Evolutionary conservation across 2,797 vertebrate genomes (phyloP).

Genomic region (Sphaeramia orbicularis): DNA sequence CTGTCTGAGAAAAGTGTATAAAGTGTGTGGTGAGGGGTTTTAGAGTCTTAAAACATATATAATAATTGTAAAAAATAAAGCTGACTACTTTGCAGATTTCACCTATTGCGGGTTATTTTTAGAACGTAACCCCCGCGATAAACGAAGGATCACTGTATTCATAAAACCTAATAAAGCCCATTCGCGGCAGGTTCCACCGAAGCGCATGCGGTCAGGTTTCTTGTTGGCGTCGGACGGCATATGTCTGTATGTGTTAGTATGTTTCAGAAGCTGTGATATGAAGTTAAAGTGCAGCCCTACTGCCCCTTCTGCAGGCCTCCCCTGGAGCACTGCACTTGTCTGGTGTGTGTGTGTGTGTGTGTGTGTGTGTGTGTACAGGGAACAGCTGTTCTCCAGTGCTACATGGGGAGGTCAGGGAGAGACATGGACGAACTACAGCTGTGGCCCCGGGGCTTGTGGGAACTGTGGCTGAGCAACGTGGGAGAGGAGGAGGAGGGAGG

Average conservation of each 20-base stretch:
- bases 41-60: too few relatives aligned
- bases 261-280: conserved; percentile 47
- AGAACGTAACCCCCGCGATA: too few relatives aligned
- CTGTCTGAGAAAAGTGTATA: too few relatives aligned
- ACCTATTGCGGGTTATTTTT: too few relatives aligned
- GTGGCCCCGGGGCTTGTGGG: conserved; percentile 78
- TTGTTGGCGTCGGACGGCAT: conserved; percentile 49
- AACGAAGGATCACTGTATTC: too few relatives aligned
- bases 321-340: conserved; percentile 61
- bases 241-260: conserved; percentile 32
- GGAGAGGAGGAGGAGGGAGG: conserved; percentile 50
- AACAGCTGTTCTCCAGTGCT: conserved; percentile 79
- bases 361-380: conserved; percentile 31
- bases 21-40: too few relatives aligned
- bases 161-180: neutral
- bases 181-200: too few relatives aligned
- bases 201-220: conserved; percentile 17
- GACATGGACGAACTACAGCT: conserved; percentile 73
- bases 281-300: conserved; percentile 53
- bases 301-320: conserved; percentile 58
- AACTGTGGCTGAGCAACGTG: conserved; percentile 68
- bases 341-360: conserved; percentile 28
- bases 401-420: conserved; percentile 69
- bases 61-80: too few relatives aligned
- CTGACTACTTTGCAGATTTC: too few relatives aligned